phyloP scores from a whole-genome alignment of 2,888 invertebrate species.

The Chironomus tentans region DNA sequence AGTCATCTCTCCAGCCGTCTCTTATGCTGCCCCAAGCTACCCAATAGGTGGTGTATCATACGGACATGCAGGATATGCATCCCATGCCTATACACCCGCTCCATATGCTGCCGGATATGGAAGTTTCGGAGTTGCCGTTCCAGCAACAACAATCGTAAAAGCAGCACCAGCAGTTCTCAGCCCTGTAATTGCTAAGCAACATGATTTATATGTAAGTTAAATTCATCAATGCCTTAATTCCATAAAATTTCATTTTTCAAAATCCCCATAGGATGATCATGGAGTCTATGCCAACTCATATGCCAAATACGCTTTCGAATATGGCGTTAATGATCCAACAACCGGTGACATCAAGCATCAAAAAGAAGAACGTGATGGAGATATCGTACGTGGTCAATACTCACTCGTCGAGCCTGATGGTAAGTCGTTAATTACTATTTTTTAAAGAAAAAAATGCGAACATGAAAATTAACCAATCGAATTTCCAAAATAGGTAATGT shows the following conservation, averaged over 20 bases:
- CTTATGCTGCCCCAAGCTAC: background rate
- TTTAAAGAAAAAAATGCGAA: background rate
- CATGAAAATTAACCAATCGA: background rate
- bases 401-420: slow-evolving; percentile 65
- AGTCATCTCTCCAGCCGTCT: background rate
- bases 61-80: too few relatives aligned
- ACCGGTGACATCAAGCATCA: slow-evolving; percentile 67
- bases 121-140: slow-evolving; percentile 32
- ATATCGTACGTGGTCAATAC: slow-evolving; percentile 61
- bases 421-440: slow-evolving; percentile 42
- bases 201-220: slow-evolving; percentile 54
- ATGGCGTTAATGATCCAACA: slow-evolving; percentile 62
- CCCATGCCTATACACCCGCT: too few relatives aligned
- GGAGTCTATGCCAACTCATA: slow-evolving; percentile 16
- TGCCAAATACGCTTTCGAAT: slow-evolving; percentile 63
- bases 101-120: background rate
- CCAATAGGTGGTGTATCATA: too few relatives aligned
- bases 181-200: slow-evolving; percentile 51
- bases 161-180: slow-evolving; percentile 42
- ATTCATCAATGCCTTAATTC: too few relatives aligned
- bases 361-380: slow-evolving; percentile 62
- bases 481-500: slow-evolving; percentile 1
- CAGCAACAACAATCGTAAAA: slow-evolving; percentile 38
- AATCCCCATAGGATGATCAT: slow-evolving; percentile 48
- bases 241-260: background rate